These are phyloP conservation scores for Leptodactylus fallax DNA, from an alignment of 2,797 vertebrate genomes.

Conservation along the genomic window DNA sequence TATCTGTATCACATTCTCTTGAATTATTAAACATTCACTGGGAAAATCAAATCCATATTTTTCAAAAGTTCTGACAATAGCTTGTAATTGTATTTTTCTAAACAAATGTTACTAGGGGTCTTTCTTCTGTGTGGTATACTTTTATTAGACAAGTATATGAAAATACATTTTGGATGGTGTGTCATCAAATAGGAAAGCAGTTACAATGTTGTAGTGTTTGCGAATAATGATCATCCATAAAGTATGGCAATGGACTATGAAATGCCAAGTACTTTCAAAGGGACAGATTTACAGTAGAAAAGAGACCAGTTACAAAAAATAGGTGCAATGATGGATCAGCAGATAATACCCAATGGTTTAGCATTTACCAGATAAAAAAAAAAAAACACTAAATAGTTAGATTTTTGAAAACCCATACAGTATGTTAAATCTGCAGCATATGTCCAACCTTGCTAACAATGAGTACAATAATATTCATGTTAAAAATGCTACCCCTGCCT, in stretches of 20 bases:
- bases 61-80: slow-evolving; percentile 59
- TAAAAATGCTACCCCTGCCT: too few relatives aligned
- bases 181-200: not conserved
- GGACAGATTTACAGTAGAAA: not conserved
- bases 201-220: not conserved
- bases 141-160: slow-evolving; percentile 22
- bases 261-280: not conserved
- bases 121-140: slow-evolving; percentile 2
- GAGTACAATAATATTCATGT: too few relatives aligned
- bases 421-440: too few relatives aligned
- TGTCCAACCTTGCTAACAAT: too few relatives aligned
- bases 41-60: slow-evolving; percentile 56
- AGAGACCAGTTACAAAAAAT: not conserved
- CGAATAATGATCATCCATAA: not conserved
- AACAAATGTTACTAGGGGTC: slow-evolving; percentile 39
- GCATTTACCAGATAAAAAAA: not conserved
- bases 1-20: slow-evolving; percentile 52
- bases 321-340: not conserved
- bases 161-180: slow-evolving; percentile 10
- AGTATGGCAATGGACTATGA: not conserved
- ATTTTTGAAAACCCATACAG: too few relatives aligned
- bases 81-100: slow-evolving; percentile 53
- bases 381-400: not conserved
- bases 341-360: not conserved
- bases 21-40: slow-evolving; percentile 59